Conservation (phyloP, 2,888 invertebrate species). For the Plusia festucae region DNA sequence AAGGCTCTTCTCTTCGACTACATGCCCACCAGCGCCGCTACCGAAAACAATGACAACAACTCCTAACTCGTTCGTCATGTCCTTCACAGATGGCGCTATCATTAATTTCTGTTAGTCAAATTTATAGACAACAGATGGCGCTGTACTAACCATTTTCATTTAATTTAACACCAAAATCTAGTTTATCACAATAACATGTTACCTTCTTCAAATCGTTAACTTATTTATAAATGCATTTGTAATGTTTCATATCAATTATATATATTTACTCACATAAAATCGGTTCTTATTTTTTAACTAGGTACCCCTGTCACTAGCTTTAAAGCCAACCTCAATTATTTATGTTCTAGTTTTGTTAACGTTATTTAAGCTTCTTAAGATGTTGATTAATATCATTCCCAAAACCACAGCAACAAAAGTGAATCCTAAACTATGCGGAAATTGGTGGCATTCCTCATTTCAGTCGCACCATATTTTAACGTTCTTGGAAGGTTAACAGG, state of each 20-base stretch:
- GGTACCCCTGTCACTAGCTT: too few species aligned
- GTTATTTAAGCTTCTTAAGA: too few species aligned
- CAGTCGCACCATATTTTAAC: constrained; percentile 14
- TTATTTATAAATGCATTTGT: constrained; percentile 26
- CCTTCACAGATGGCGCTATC: constrained; percentile 44
- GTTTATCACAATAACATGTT: constrained; percentile 12
- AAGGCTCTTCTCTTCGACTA: constrained; percentile 80
- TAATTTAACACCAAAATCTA: constrained; percentile 24
- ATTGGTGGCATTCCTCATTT: constrained; percentile 26
- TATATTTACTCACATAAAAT: constrained; percentile 32
- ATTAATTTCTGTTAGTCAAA: constrained; percentile 11
- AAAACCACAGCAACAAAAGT: neutral
- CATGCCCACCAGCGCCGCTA: constrained; percentile 68
- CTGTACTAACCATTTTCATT: constrained; percentile 17
- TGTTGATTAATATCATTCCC: neutral
- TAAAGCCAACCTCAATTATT: too few species aligned
- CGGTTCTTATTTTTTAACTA: constrained; percentile 14
- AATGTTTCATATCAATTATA: constrained; percentile 25
- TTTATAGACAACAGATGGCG: constrained; percentile 25
- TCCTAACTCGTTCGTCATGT: constrained; percentile 45
- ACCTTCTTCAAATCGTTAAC: constrained; percentile 21
- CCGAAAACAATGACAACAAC: constrained; percentile 55
- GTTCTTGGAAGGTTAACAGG: constrained; percentile 51
- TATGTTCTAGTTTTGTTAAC: too few species aligned
- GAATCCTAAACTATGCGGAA: constrained; percentile 29